A percentile compares a stretch with the other conserved stretches of the same genome.
These are phyloP conservation scores for Lordiphosa stackelbergi DNA, from an alignment of 1,140 invertebrate genomes.

Conservation along the genomic window DNA sequence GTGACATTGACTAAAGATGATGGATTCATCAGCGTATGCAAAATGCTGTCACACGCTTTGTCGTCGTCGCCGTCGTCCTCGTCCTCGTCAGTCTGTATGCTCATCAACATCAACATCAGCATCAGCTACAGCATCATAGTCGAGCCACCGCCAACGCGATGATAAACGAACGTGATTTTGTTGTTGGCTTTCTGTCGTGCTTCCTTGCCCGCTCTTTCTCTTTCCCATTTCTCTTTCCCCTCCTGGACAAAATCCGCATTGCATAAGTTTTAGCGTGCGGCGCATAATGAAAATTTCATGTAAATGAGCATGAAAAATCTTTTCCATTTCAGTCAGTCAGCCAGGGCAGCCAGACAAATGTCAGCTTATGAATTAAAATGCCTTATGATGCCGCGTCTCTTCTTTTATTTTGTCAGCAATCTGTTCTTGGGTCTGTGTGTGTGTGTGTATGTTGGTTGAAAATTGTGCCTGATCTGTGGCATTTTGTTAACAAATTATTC, in stretches of 20 bases:
- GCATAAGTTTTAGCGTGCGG: conserved; percentile 62
- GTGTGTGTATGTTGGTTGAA: conserved; percentile 20
- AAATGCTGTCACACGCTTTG: conserved; percentile 75
- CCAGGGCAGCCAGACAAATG: conserved; percentile 63
- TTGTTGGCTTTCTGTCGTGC: conserved; percentile 52
- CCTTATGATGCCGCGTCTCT: conserved; percentile 50
- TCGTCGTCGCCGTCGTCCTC: conserved; percentile 37
- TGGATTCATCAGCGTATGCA: conserved; percentile 75
- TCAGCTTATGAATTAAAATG: conserved; percentile 77
- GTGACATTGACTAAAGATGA: conserved; percentile 75
- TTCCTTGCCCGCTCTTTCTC: not conserved
- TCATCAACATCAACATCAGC: conserved; percentile 69
- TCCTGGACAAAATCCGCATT: conserved; percentile 57
- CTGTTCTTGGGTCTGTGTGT: conserved; percentile 21
- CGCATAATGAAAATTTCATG: conserved; percentile 76
- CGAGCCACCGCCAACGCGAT: conserved; percentile 54
- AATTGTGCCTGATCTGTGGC: conserved; percentile 39
- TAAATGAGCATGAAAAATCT: conserved; percentile 77
- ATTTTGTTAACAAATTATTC: conserved; percentile 26
- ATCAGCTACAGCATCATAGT: conserved; percentile 35
- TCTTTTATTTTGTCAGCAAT: conserved; percentile 47
- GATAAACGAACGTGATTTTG: conserved; percentile 73
- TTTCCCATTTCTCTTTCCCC: not conserved
- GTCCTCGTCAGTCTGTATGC: conserved; percentile 43
- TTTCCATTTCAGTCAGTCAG: conserved; percentile 63